phyloP scores from a whole-genome alignment of 1,140 invertebrate species.

The Drosophila murphyi region DNA sequence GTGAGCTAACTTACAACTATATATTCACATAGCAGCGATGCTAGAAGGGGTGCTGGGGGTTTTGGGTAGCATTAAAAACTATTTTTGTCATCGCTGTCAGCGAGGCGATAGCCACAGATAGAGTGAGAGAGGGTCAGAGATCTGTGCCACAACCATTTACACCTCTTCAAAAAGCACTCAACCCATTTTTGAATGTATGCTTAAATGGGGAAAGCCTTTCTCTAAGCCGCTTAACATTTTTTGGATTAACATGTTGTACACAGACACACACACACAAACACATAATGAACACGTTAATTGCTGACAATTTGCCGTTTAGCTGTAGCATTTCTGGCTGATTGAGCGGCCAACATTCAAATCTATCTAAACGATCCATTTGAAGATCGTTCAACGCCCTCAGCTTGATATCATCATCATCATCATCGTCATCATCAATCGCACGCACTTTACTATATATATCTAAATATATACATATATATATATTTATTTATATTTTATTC shows the following conservation, averaged over 20 bases:
- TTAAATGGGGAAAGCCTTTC: slow-evolving; percentile 60
- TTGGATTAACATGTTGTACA: slow-evolving; percentile 10
- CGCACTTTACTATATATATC: slow-evolving; percentile 73
- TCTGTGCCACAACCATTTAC: slow-evolving; percentile 50
- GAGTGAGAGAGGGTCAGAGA: slow-evolving; percentile 14
- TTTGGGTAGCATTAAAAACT: slow-evolving; percentile 16
- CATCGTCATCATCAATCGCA: slow-evolving; percentile 17
- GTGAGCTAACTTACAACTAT: neutral
- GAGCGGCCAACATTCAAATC: neutral
- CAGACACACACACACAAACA: neutral
- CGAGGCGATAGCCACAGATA: neutral
- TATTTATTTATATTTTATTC: slow-evolving; percentile 1
- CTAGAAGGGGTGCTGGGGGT: no score
- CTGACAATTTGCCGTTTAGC: slow-evolving; percentile 60
- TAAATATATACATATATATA: slow-evolving; percentile 16
- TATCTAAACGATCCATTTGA: slow-evolving; percentile 18
- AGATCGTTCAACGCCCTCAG: slow-evolving; percentile 51
- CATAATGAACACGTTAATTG: slow-evolving; percentile 71
- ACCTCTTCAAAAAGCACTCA: slow-evolving; percentile 43
- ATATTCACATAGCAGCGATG: neutral
- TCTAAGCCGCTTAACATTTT: slow-evolving; percentile 47
- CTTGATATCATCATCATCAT: slow-evolving; percentile 41
- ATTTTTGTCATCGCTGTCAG: slow-evolving; percentile 32
- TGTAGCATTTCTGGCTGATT: slow-evolving; percentile 35
- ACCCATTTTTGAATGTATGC: slow-evolving; percentile 28